Evolutionary conservation across 2,113 vertebrate species (phyloP).

Genomic region (Oophaga pumilio): DNA sequence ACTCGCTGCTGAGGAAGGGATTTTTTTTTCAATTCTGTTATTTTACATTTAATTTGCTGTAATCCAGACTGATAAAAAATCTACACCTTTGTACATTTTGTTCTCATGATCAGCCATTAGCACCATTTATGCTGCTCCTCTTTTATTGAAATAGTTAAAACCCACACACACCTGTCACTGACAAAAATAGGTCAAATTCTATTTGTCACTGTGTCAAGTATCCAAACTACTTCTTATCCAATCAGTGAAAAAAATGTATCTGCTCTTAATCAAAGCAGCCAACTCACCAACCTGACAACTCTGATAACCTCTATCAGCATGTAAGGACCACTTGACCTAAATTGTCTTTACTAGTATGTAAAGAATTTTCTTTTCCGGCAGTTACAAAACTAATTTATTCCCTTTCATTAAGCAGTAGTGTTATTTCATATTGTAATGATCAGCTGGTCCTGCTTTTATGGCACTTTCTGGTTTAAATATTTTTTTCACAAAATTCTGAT

Average conservation of each 20-base stretch:
- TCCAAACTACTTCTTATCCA: slow-evolving; percentile 18
- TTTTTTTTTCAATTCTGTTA: too few relatives aligned
- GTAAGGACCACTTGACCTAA: slow-evolving; percentile 37
- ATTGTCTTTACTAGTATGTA: background rate
- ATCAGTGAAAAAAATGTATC: slow-evolving; percentile 15
- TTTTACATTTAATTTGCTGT: background rate
- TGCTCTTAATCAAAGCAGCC: background rate
- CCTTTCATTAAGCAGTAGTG: background rate
- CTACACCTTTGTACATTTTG: background rate
- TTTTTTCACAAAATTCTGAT: background rate
- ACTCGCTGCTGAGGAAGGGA: too few relatives aligned
- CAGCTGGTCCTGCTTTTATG: background rate
- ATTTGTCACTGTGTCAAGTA: slow-evolving; percentile 15
- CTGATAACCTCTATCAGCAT: background rate
- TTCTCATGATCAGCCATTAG: background rate
- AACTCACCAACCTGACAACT: slow-evolving; percentile 4
- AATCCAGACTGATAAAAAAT: background rate
- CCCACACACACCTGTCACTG: background rate
- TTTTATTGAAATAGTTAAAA: background rate
- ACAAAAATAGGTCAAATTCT: background rate
- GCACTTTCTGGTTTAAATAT: background rate
- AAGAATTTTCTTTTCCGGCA: background rate
- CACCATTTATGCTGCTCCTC: background rate
- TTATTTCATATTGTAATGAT: background rate
- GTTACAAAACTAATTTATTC: background rate